Evolutionary conservation across 92 coral and sea anemone species (phyloP), one percentile per base, ranked within the genome.

Genomic region (Zoanthus gigantus): DNA sequence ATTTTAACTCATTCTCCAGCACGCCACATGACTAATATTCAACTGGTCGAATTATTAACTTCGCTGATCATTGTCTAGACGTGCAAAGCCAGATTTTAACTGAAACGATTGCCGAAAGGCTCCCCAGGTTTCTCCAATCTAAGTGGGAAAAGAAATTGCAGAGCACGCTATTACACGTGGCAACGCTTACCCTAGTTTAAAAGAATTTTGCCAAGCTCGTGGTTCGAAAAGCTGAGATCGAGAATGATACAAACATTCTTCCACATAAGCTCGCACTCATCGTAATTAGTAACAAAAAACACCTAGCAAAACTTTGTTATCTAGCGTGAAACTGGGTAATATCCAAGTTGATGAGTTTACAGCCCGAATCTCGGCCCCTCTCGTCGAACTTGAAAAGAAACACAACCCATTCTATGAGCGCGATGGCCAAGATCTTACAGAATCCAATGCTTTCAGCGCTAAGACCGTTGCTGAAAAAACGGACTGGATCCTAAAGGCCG

Each of bases 371-470:
- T 31, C 15, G 32, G 58, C 9, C 32, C 6, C 34, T 46, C 79
- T n/a, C 46, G 37, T 74, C 16, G 48, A 71, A 28, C 61, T 6
- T 46, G 32, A 74, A 57, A 74, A 85, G 42, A 72, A 74, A 34
- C 88, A 57, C 71, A 74, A 82, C 52, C 80, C 66, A 17, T 84
- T 84, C n/a, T 80, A 84, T 69, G 31, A 84, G 78, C 68, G 88
- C 72, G 37, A 53, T n/a, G 82, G 37, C 9, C 88, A 85, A 6
- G 79, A 76, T 46, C 34, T 85, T 7, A 14, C 72, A 52, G 88
- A 54, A 77, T 85, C 82, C 53, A 73, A 85, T 2, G 80, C 88
- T 28, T 85, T 85, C 32, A 77, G 32, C 67, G 68, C 76, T 2
- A 83, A 83, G 69, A 71, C 71, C 23, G 45, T 53, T 8, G 88